phyloP scores from a whole-genome alignment of 1,140 invertebrate species.

The Diabrotica virgifera region DNA sequence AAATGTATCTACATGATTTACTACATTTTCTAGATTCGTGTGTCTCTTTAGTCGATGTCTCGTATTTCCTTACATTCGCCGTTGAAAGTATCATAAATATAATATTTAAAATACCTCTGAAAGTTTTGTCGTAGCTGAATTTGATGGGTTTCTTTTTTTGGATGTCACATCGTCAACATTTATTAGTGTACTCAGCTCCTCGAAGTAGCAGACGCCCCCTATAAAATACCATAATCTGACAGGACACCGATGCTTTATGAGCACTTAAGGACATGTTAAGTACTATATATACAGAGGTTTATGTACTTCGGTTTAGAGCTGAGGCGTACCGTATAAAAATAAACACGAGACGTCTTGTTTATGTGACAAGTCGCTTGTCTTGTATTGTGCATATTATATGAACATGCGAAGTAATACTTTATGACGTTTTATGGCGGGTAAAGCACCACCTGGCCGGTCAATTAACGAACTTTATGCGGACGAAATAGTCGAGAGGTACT shows the following conservation, averaged over 20 bases:
- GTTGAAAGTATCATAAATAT: no score
- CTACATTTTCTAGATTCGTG: no score
- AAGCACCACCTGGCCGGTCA: constrained; percentile 38
- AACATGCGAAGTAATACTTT: constrained; percentile 40
- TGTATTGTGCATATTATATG: constrained; percentile 43
- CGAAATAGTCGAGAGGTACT: not conserved
- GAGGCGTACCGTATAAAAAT: constrained; percentile 38
- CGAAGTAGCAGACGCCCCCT: constrained; percentile 10
- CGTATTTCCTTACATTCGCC: no score
- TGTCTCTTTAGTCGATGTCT: no score
- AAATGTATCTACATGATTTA: no score
- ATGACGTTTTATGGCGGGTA: constrained; percentile 38
- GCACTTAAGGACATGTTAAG: constrained; percentile 33
- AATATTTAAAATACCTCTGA: no score
- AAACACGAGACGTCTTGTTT: constrained; percentile 40
- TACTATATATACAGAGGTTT: constrained; percentile 34
- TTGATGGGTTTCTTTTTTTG: no score
- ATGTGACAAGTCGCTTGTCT: constrained; percentile 39
- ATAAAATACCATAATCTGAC: constrained; percentile 29
- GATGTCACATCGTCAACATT: not conserved
- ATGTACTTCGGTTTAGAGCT: constrained; percentile 32
- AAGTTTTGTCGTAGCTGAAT: no score
- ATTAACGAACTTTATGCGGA: constrained; percentile 23
- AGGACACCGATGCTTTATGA: constrained; percentile 29
- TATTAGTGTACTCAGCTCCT: constrained; percentile 1